Base-by-base conservation (phyloP, 1,140 invertebrate genomes). In the Cydia fagiglandana region DNA sequence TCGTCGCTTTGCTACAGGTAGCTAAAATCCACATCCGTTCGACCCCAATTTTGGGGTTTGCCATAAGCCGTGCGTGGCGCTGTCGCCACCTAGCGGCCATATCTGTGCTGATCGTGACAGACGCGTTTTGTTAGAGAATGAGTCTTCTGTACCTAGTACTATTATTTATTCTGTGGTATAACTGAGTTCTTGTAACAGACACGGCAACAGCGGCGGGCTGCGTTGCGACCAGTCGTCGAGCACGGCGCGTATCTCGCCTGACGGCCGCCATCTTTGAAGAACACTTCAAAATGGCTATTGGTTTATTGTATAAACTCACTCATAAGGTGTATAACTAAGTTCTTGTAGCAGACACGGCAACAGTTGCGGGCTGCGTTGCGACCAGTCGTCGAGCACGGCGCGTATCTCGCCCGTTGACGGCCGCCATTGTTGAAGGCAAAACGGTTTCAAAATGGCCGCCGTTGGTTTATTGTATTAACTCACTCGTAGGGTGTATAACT, bases 401-500 rank as follows among this genome's bases (percentile, higher is more conserved):
- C 74, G 64, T 15, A 84, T 34, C 20, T 90, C 88, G 1, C 24
- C 79, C 24, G 73, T 47, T 12, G 53, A 70, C 10, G 90, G 90
- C 20, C 88, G 80, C 90, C 88, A 91, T 10, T 75, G 61, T 24
- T 76, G 53, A 3, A 81, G 78, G n/a, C n/a, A 30, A 0, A 68
- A 75, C 3, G n/a, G n/a, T n/a, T 66, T 66, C 64, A 66, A 66
- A 70, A 53, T 30, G 20, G 47, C 73, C 73, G 1, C 73, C 47
- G 53, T n/a, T 70, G 10, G 28, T n/a, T 10, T 17, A 17, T 68
- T 73, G 12, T 20, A 24, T 41, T 50, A 10, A 77, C 84, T 85
- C 45, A 91, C 90, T 70, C 79, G 41, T 88, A 83, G 13, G 88
- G 88, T 10, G 86, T 87, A 61, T 84, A 90, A 56, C 89, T 84